Percentiles rank a stretch among this genome's conserved stretches.
These are phyloP conservation scores for Calyptomena viridis DNA, from an alignment of 2,113 vertebrate species.

Conservation along the genomic window DNA sequence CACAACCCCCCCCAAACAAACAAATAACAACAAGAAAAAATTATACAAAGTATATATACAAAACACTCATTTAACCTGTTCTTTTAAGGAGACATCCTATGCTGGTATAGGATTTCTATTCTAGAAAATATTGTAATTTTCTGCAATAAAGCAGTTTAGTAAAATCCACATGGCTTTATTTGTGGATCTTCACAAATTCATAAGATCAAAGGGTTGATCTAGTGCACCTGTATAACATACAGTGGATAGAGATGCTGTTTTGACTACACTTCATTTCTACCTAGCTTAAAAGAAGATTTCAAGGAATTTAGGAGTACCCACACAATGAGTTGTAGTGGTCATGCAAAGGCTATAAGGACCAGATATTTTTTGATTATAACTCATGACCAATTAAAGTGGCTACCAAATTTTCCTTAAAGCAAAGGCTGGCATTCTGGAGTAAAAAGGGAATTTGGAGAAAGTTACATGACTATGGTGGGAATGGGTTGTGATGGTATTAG, in stretches of 20 bases:
- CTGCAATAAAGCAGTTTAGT: background rate
- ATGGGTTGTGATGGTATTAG: background rate
- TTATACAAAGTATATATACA: background rate
- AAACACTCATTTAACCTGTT: background rate
- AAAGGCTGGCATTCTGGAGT: background rate
- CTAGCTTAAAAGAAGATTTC: background rate
- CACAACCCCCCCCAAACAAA: background rate
- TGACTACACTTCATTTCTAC: background rate
- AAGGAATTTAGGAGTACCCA: background rate
- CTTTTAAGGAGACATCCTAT: background rate
- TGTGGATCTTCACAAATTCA: background rate
- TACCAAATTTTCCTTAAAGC: background rate
- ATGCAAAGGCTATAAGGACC: background rate
- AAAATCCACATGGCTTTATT: background rate
- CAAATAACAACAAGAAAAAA: background rate
- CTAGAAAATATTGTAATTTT: background rate
- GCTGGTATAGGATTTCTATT: background rate
- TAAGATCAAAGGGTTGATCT: background rate
- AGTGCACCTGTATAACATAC: background rate
- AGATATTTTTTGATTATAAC: background rate
- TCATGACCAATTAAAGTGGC: background rate
- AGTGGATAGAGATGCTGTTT: background rate
- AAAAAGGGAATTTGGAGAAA: background rate
- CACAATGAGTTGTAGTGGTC: background rate
- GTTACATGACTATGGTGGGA: background rate